Evolutionary conservation across 1,140 invertebrate species (phyloP).

Genomic region (Pseudomyrmex dendroicus): DNA sequence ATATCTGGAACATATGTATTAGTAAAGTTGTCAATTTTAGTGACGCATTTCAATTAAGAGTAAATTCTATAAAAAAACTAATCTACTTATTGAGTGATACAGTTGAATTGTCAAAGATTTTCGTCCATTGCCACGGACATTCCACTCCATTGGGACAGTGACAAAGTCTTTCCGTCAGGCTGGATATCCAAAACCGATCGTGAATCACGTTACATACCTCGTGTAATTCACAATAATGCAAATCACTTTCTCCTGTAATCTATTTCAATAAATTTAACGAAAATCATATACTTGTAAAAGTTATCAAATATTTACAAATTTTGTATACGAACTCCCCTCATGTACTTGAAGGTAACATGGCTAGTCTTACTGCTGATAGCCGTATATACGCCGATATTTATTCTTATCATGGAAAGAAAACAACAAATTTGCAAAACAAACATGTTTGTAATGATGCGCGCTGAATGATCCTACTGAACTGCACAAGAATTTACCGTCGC

Average conservation of each 20-base stretch:
- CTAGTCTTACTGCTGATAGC: slow-evolving; percentile 76
- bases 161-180: slow-evolving; percentile 85
- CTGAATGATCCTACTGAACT: not conserved
- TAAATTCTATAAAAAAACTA: slow-evolving; percentile 31
- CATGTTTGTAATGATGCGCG: slow-evolving; percentile 46
- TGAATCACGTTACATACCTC: slow-evolving; percentile 86
- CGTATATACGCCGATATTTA: slow-evolving; percentile 67
- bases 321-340: slow-evolving; percentile 73
- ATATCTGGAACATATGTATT: too few relatives aligned
- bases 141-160: slow-evolving; percentile 85
- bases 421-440: slow-evolving; percentile 32
- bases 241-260: slow-evolving; percentile 85
- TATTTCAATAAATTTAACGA: slow-evolving; percentile 67
- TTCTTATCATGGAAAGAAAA: slow-evolving; percentile 30
- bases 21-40: too few relatives aligned
- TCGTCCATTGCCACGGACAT: slow-evolving; percentile 84
- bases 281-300: slow-evolving; percentile 1
- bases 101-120: slow-evolving; percentile 77
- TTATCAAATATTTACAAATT: slow-evolving; percentile 13
- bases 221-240: slow-evolving; percentile 82
- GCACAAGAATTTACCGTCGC: slow-evolving; percentile 18
- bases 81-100: slow-evolving; percentile 81
- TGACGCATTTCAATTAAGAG: too few relatives aligned
- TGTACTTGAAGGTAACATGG: slow-evolving; percentile 77
- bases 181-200: slow-evolving; percentile 85